phyloP scores from a whole-genome alignment of 2,113 vertebrate species.

The Passer montanus region DNA sequence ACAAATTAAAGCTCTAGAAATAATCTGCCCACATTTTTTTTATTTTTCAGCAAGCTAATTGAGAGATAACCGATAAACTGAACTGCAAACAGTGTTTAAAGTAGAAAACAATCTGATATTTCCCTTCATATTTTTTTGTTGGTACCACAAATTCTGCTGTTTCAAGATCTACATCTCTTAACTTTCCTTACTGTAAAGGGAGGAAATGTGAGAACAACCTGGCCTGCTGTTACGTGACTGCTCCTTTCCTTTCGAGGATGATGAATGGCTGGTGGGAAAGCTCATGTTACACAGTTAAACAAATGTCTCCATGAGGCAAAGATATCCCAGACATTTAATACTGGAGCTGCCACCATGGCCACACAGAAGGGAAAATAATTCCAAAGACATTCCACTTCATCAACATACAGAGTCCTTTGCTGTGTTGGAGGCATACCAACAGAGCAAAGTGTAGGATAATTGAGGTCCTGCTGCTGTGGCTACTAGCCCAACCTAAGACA shows the following conservation, averaged over 20 bases:
- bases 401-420: background rate
- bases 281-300: background rate
- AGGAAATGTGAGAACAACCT: background rate
- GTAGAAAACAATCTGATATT: background rate
- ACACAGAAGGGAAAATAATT: background rate
- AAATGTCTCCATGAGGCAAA: background rate
- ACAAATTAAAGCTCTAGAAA: background rate
- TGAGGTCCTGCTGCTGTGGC: background rate
- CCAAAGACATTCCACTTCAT: background rate
- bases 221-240: background rate
- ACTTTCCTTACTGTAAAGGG: background rate
- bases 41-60: background rate
- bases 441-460: background rate
- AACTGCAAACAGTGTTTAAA: background rate
- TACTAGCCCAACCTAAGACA: background rate
- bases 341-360: background rate
- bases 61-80: background rate
- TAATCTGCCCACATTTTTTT: background rate
- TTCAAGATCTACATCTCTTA: background rate
- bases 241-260: background rate
- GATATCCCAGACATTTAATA: background rate
- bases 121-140: background rate
- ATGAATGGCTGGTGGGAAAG: background rate
- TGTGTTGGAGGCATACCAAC: accelerated
- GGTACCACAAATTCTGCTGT: background rate